Evolutionary conservation across 2,113 vertebrate genomes (phyloP), one percentile per base, ranked within the genome.

Genomic region (Henicopernis longicauda): DNA sequence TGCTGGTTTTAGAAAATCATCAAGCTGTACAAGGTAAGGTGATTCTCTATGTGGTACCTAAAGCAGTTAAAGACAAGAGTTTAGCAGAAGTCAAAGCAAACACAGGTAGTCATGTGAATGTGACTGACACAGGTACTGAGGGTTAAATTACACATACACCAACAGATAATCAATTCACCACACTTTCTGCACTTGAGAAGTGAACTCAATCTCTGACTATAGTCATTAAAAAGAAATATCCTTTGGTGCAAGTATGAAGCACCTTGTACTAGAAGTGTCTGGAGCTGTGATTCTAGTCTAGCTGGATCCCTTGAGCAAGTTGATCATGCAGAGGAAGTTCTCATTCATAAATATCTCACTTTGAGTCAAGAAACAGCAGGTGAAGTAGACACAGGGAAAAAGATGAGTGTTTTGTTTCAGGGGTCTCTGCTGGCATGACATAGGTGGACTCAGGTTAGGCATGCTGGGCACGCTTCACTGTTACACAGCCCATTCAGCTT

Each of bases 391-490:
- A 49, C 0, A 45, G 13, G 10, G 12, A 12, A 65, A 66, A 89
- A 14, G 7, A 7, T 20, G 21, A 59, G 36, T 38, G 16, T 81
- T 95, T 82, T 89, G 21, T 59, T 82, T 67, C n/a, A 67, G 42
- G 17, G 16, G 7, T 52, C 13, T 91, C 26, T 36, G 21, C 31
- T 52, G 47, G 23, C 21, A 57, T 4, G 4, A 7, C 15, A 18
- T 1, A 38, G 49, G 18, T 13, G 14, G 36, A 74, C 6, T 10
- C 45, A 1, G 0, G 58, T 52, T 45, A 63, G 57, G 25, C n/a
- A 26, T 45, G 25, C 38, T 78, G 69, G 38, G 29, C 38, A 16
- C 12, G 16, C 16, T 29, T 74, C 29, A 27, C 25, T n/a, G 13
- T 65, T 45, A 36, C 69, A 42, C 26, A 86, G 50, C 40, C 55